Evolutionary conservation across 2,888 invertebrate genomes (phyloP).

Genomic region (Pegoplata infirma): DNA sequence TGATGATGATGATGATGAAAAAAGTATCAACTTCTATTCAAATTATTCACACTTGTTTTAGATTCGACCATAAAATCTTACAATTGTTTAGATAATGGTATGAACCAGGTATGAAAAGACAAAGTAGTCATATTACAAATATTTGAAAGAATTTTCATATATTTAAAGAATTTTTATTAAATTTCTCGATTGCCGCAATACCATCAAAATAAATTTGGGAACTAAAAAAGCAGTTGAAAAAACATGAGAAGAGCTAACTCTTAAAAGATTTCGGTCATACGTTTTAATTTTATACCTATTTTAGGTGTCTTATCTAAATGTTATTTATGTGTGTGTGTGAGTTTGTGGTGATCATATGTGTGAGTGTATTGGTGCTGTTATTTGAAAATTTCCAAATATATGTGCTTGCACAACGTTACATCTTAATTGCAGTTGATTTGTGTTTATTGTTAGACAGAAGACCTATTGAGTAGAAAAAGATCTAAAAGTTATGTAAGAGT

Average conservation of each 20-base stretch:
- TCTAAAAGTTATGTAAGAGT: no score
- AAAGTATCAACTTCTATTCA: background rate
- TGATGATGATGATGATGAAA: background rate
- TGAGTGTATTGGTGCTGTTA: background rate
- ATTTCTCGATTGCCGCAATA: no score
- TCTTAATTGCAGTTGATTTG: conserved; percentile 49
- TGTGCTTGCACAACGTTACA: conserved; percentile 29
- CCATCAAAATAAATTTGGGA: no score
- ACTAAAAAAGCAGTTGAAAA: no score
- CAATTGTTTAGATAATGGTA: conserved; percentile 22
- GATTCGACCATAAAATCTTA: conserved; percentile 28
- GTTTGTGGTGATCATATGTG: conserved; percentile 9
- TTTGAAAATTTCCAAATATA: conserved; percentile 10
- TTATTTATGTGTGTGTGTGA: conserved; percentile 3
- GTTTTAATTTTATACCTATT: no score
- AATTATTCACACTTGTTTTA: conserved; percentile 43
- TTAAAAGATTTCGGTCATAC: no score
- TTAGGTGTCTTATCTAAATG: background rate
- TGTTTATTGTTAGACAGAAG: conserved; percentile 28
- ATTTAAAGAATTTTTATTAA: no score
- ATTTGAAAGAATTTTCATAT: no score
- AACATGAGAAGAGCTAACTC: no score
- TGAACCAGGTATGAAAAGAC: no score
- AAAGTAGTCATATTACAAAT: no score
- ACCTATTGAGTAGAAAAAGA: background rate